phyloP scores from a whole-genome alignment of 1,140 invertebrate species.

The Bilobella aurantiaca region DNA sequence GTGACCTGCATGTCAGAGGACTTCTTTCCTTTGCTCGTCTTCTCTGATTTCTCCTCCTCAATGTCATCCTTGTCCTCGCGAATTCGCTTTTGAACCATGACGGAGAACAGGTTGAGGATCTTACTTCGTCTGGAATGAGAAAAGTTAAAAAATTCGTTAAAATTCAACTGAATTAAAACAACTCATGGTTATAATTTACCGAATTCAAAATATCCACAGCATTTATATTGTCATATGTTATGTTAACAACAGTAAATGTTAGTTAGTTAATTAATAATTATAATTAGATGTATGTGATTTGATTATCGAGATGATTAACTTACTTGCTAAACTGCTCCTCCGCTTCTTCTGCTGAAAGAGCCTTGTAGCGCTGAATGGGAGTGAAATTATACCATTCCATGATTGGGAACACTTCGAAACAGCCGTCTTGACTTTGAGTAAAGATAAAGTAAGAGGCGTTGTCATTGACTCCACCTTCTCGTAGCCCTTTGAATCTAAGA shows the following conservation, averaged over 20 bases:
- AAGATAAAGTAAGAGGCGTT: slow-evolving; percentile 96
- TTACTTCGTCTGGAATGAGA: slow-evolving; percentile 64
- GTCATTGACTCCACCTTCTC: slow-evolving; percentile 86
- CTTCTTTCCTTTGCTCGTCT: slow-evolving; percentile 40
- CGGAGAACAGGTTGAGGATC: slow-evolving; percentile 84
- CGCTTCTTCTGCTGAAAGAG: slow-evolving; percentile 87
- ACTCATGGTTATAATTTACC: no score
- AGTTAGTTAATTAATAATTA: slow-evolving; percentile 14
- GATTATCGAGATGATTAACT: not conserved
- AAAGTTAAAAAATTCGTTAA: not conserved
- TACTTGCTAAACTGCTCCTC: slow-evolving; percentile 84
- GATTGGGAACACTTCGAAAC: slow-evolving; percentile 88
- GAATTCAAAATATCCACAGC: not conserved
- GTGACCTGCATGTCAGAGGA: slow-evolving; percentile 64
- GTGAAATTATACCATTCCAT: slow-evolving; percentile 92
- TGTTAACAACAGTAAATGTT: not conserved
- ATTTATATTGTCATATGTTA: no score
- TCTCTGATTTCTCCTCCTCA: slow-evolving; percentile 52
- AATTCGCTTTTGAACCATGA: slow-evolving; percentile 81
- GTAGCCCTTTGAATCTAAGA: slow-evolving; percentile 64
- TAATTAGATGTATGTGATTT: not conserved
- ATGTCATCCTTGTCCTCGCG: slow-evolving; percentile 70
- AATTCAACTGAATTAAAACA: no score
- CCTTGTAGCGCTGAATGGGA: slow-evolving; percentile 79
- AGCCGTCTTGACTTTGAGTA: slow-evolving; percentile 81